Percentiles rank a stretch among this genome's conserved stretches.
These are phyloP conservation scores for Empidonax alnorum DNA, from an alignment of 2,113 vertebrate species.

Conservation along the genomic window DNA sequence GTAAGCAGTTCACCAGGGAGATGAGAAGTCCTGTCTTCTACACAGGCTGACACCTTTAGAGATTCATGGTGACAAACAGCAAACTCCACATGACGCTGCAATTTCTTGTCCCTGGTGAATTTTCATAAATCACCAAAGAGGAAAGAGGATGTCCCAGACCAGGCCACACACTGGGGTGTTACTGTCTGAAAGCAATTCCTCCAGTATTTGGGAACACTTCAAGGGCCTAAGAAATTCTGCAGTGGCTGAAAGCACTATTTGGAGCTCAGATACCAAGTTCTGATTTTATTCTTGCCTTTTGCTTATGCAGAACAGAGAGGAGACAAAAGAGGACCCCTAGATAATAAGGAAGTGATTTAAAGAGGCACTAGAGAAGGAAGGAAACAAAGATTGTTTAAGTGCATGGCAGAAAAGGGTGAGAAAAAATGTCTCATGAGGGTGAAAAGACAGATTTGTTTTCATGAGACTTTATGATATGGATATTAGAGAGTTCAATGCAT, in stretches of 20 bases:
- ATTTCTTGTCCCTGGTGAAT: not conserved
- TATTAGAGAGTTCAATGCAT: not conserved
- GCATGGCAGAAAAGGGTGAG: not conserved
- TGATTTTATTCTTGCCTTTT: not conserved
- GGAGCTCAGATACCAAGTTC: not conserved
- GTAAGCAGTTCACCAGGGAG: not conserved
- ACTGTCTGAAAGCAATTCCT: not conserved
- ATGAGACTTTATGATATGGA: not conserved
- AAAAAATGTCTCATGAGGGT: not conserved
- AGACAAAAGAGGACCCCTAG: not conserved
- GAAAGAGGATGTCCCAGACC: not conserved
- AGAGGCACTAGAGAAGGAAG: not conserved
- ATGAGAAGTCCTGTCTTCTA: not conserved
- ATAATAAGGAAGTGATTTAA: not conserved
- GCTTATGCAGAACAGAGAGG: not conserved
- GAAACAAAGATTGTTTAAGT: not conserved
- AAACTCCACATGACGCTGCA: not conserved
- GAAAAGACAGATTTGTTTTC: not conserved
- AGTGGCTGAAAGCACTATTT: not conserved
- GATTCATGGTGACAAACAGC: not conserved
- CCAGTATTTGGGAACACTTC: not conserved
- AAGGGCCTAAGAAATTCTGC: not conserved
- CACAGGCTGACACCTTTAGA: not conserved
- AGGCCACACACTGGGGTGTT: not conserved
- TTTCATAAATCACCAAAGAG: not conserved